A percentile compares a stretch with the other conserved stretches of the same genome.
These are phyloP conservation scores for Coryphaenoides rupestris DNA, from an alignment of 2,113 vertebrate genomes.

Conservation along the genomic window DNA sequence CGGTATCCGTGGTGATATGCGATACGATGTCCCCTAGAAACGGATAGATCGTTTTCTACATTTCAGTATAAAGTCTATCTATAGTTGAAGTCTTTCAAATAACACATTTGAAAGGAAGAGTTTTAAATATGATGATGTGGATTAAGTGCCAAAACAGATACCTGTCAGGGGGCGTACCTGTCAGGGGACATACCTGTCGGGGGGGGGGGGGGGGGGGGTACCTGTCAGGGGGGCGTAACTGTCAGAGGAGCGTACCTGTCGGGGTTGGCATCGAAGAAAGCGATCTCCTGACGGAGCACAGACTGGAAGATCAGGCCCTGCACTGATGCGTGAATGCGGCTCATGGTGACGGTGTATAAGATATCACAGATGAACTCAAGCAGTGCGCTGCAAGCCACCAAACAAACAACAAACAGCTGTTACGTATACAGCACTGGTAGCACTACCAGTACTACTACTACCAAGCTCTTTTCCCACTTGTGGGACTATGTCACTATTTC, in stretches of 20 bases:
- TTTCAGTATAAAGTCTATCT: too few relatives aligned
- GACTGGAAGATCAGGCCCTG: constrained; percentile 71
- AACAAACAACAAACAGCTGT: neutral
- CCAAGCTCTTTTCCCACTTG: too few relatives aligned
- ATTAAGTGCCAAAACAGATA: too few relatives aligned
- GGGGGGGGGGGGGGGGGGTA: neutral
- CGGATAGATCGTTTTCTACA: neutral
- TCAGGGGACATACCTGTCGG: too few relatives aligned
- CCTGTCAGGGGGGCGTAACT: too few relatives aligned
- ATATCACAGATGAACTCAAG: constrained; percentile 74
- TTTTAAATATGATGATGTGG: too few relatives aligned
- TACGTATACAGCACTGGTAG: neutral
- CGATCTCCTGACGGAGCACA: constrained; percentile 73
- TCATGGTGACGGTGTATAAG: constrained; percentile 74
- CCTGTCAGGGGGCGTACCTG: too few relatives aligned
- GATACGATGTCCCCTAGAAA: constrained; percentile 75
- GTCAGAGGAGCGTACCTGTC: too few relatives aligned
- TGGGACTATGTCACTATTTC: too few relatives aligned
- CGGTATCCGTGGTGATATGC: constrained; percentile 75
- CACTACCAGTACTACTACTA: too few relatives aligned
- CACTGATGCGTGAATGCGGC: constrained; percentile 68
- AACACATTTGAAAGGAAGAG: too few relatives aligned
- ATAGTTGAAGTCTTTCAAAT: too few relatives aligned
- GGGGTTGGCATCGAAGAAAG: constrained; percentile 65
- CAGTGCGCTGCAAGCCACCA: constrained; percentile 40